A percentile compares a stretch with the other conserved stretches of the same genome.
phyloP scores from a whole-genome alignment of 2,113 vertebrate genomes.

The Scolopax mira region DNA sequence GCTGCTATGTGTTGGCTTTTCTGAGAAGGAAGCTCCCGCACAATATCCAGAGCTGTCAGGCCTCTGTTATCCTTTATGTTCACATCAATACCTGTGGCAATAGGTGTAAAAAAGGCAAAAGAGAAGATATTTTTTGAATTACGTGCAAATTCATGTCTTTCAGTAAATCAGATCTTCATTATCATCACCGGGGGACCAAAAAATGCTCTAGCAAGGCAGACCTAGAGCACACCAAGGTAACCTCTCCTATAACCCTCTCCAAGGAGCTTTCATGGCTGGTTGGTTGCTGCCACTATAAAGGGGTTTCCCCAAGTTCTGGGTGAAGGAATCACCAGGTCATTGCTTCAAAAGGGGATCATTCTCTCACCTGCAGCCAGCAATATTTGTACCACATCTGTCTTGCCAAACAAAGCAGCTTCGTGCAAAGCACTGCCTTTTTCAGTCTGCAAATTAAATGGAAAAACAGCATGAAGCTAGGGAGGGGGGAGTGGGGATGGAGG shows the following conservation, averaged over 20 bases:
- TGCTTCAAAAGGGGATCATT: constrained; percentile 45
- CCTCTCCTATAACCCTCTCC: neutral
- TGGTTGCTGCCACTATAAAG: neutral
- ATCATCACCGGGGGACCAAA: neutral
- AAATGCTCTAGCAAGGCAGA: neutral
- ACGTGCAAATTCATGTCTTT: neutral
- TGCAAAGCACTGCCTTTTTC: constrained; percentile 99
- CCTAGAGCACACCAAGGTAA: neutral
- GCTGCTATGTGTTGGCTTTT: constrained; percentile 93
- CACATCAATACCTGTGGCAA: constrained; percentile 85
- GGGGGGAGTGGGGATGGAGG: constrained; percentile 31
- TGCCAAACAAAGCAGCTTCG: constrained; percentile 96
- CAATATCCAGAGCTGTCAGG: constrained; percentile 90
- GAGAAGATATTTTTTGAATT: neutral
- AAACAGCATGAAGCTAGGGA: constrained; percentile 63
- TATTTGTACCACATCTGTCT: constrained; percentile 95
- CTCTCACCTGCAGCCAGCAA: constrained; percentile 92
- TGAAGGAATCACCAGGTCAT: neutral
- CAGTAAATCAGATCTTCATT: neutral
- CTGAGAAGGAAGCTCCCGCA: constrained; percentile 95
- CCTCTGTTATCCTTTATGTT: constrained; percentile 89
- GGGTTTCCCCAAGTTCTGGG: neutral
- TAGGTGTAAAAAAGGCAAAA: neutral
- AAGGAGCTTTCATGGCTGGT: neutral
- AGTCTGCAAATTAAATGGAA: constrained; percentile 85